Percentiles rank a stretch among this genome's conserved stretches.
phyloP scores from a whole-genome alignment of 2,888 invertebrate genomes.

The Epinotia nisella region DNA sequence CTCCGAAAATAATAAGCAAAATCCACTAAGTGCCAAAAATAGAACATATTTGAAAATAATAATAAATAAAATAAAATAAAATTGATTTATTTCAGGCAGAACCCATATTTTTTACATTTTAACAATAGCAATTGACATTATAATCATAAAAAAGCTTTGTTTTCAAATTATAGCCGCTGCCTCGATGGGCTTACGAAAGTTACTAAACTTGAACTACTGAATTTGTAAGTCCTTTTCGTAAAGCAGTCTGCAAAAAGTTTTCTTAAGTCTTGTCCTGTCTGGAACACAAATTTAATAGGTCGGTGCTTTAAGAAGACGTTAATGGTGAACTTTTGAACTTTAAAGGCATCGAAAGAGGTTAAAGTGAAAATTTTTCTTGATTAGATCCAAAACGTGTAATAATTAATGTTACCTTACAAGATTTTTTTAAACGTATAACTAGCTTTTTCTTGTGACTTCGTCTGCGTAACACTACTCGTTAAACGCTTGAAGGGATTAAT shows the following conservation, averaged over 20 bases:
- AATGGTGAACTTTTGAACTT: slow-evolving; percentile 24
- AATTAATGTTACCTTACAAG: no score
- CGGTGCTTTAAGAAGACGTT: slow-evolving; percentile 18
- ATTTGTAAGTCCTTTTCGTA: slow-evolving; percentile 29
- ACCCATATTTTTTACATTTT: no score
- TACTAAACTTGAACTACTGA: slow-evolving; percentile 34
- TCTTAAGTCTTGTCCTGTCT: slow-evolving; percentile 26
- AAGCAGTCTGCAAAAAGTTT: slow-evolving; percentile 37
- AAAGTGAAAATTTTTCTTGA: neutral
- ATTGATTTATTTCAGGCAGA: no score
- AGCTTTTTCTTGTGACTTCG: no score
- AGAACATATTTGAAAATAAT: slow-evolving; percentile 1
- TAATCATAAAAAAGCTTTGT: no score
- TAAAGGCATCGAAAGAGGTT: slow-evolving; percentile 2
- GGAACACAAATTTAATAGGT: slow-evolving; percentile 33
- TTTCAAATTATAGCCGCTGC: slow-evolving; percentile 25
- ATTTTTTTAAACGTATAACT: no score
- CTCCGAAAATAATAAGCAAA: neutral
- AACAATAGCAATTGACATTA: no score
- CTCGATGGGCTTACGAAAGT: slow-evolving; percentile 33
- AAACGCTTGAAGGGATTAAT: no score
- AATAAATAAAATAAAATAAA: no score
- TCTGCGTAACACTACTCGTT: no score
- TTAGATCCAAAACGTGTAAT: neutral
- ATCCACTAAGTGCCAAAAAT: neutral